These are phyloP conservation scores for Pavo muticus DNA, from an alignment of 2,113 vertebrate species.

Conservation along the genomic window DNA sequence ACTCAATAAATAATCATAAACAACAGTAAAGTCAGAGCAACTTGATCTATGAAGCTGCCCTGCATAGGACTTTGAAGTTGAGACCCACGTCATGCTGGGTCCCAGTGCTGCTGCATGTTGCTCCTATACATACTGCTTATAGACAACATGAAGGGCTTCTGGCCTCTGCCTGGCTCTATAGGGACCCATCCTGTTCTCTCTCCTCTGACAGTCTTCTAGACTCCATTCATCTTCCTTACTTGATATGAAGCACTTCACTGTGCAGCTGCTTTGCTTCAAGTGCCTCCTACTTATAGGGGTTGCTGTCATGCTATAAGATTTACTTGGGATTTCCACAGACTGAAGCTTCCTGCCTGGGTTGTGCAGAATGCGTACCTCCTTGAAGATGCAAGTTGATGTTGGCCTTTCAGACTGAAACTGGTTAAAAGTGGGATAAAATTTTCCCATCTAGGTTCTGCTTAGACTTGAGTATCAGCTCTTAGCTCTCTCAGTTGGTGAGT, in stretches of 20 bases:
- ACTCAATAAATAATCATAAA: not conserved
- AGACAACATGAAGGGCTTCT: not conserved
- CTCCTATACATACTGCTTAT: fast-evolving
- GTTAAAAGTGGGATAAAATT: not conserved
- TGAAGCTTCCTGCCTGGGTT: not conserved
- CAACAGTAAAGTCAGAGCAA: not conserved
- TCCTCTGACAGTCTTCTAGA: not conserved
- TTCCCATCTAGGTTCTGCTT: not conserved
- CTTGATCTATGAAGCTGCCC: fast-evolving
- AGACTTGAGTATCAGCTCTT: not conserved
- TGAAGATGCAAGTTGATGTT: not conserved
- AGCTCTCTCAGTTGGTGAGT: not conserved
- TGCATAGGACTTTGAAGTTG: not conserved
- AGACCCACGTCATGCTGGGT: not conserved
- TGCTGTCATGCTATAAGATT: not conserved
- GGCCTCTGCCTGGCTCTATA: not conserved
- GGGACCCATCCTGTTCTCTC: not conserved
- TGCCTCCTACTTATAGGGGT: not conserved
- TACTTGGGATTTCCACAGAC: not conserved
- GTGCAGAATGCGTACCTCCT: not conserved
- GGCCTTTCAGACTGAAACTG: not conserved
- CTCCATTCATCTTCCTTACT: not conserved
- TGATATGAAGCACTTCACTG: not conserved
- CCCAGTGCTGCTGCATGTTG: not conserved
- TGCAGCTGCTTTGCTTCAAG: not conserved